These are phyloP conservation scores for Mastigias papua DNA, from an alignment of 30 jellyfish, hydroid and myxozoan species.

Conservation along the genomic window DNA sequence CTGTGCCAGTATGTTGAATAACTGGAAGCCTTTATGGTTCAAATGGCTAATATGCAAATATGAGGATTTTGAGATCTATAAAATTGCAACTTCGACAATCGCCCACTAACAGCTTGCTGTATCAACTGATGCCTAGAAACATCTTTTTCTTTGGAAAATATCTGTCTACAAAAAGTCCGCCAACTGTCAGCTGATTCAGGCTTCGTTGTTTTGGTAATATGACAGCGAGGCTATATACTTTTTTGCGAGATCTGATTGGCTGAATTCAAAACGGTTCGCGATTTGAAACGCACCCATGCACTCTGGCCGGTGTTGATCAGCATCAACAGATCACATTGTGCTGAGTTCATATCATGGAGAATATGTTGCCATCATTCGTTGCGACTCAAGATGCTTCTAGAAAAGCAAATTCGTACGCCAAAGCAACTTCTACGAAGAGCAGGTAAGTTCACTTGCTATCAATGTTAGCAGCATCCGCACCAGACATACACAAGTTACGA, in stretches of 20 bases:
- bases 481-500: too few species aligned
- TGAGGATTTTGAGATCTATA: too few species aligned
- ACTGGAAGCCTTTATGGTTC: too few species aligned
- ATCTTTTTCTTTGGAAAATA: too few species aligned
- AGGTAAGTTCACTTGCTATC: not conserved
- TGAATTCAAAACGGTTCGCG: constrained; percentile 18
- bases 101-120: too few species aligned
- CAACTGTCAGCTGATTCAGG: too few species aligned
- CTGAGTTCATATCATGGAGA: not conserved
- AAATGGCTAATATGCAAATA: too few species aligned
- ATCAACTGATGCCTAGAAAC: too few species aligned
- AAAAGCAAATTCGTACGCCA: constrained; percentile 2
- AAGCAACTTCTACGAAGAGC: not conserved
- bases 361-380: constrained; percentile 44
- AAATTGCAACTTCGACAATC: too few species aligned
- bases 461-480: not conserved
- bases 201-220: not conserved
- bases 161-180: too few species aligned
- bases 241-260: constrained; percentile 16
- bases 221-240: not conserved
- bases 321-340: not conserved
- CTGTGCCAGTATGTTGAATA: too few species aligned
- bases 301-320: not conserved
- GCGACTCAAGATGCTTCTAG: constrained; percentile 25
- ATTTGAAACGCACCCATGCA: constrained; percentile 17